Conservation (phyloP, 2,113 vertebrate species). For the Pteronura brasiliensis region DNA sequence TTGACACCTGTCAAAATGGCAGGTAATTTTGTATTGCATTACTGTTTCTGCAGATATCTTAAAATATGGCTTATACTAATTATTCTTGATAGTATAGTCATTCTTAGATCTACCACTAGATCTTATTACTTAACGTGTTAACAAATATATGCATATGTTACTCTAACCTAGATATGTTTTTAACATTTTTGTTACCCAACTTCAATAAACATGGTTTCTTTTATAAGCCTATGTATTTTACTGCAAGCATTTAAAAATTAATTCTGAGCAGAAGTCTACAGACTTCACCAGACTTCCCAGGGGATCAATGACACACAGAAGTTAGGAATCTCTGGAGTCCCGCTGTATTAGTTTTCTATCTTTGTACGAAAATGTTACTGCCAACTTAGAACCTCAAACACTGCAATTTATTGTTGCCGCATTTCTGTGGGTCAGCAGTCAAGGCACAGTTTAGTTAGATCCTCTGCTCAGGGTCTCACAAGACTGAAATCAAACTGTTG, state of each 20-base stretch:
- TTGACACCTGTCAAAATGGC: background rate
- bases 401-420: background rate
- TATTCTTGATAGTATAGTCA: background rate
- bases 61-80: background rate
- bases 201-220: background rate
- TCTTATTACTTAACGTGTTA: background rate
- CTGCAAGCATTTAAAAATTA: constrained; percentile 1
- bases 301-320: background rate
- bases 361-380: background rate
- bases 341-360: background rate
- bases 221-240: background rate
- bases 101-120: background rate
- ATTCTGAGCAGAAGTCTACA: background rate
- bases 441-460: background rate
- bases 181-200: background rate
- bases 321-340: background rate
- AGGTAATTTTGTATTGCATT: background rate
- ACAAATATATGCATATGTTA: background rate
- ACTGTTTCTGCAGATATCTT: background rate
- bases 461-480: background rate
- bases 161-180: background rate
- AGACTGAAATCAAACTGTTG: background rate
- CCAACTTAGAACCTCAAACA: background rate
- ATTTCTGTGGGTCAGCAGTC: background rate
- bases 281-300: background rate